phyloP scores from a whole-genome alignment of 2,888 invertebrate species.

The Anodontia alba region DNA sequence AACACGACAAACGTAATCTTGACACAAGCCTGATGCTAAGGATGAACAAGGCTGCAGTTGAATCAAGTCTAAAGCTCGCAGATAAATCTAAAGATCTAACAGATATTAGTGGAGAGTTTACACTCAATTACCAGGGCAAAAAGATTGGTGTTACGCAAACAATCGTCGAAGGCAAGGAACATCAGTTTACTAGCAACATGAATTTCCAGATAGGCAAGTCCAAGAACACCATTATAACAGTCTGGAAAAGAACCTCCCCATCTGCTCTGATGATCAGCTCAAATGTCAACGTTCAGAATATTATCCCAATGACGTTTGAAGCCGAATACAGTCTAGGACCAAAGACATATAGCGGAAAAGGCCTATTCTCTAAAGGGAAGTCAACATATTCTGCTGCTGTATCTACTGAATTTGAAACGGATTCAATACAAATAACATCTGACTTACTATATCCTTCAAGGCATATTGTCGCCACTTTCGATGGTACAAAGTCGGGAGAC shows the following conservation, averaged over 20 bases:
- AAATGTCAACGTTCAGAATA: conserved; percentile 55
- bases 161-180: conserved; percentile 58
- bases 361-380: conserved; percentile 49
- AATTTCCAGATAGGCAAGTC: conserved; percentile 56
- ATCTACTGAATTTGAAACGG: conserved; percentile 42
- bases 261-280: conserved; percentile 57
- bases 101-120: conserved; percentile 59
- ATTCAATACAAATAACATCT: conserved; percentile 50
- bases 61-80: conserved; percentile 56
- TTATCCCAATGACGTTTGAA: conserved; percentile 51
- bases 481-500: conserved; percentile 49
- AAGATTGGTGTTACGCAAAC: conserved; percentile 62
- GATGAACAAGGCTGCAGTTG: conserved; percentile 62
- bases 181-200: conserved; percentile 62
- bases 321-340: conserved; percentile 61
- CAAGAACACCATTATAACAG: conserved; percentile 56
- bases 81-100: conserved; percentile 60
- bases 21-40: conserved; percentile 61
- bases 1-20: conserved; percentile 60
- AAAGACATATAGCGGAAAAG: conserved; percentile 54
- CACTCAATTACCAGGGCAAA: conserved; percentile 69
- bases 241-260: conserved; percentile 48
- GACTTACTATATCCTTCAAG: conserved; percentile 63
- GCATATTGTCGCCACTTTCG: conserved; percentile 61
- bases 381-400: conserved; percentile 52